Evolutionary conservation across 2,888 invertebrate species (phyloP).

Genomic region (Trilocha varians): DNA sequence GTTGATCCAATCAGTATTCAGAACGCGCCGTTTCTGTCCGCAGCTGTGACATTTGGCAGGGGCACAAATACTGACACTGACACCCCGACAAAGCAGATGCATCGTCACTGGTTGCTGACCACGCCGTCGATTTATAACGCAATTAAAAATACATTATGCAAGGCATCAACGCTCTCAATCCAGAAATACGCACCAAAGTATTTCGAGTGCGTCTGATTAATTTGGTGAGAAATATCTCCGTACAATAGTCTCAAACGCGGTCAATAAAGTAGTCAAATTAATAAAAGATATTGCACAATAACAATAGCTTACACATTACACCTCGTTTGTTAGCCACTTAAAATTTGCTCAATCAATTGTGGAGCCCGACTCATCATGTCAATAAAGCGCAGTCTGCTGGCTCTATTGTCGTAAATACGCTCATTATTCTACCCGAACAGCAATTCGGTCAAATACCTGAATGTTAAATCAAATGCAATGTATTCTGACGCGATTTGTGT

Average conservation of each 20-base stretch:
- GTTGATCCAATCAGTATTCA: conserved; percentile 64
- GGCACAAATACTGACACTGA: conserved; percentile 38
- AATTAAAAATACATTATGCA: conserved; percentile 47
- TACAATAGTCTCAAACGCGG: conserved; percentile 30
- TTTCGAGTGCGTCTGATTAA: conserved; percentile 41
- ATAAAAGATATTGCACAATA: conserved; percentile 33
- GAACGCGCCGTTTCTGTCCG: conserved; percentile 46
- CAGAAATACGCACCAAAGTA: conserved; percentile 36
- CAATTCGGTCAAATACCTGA: conserved; percentile 62
- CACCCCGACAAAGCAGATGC: conserved; percentile 15
- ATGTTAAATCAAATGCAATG: conserved; percentile 52
- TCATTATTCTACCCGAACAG: conserved; percentile 39
- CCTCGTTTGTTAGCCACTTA: conserved; percentile 37
- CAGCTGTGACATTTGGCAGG: conserved; percentile 66
- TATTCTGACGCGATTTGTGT: conserved; percentile 43
- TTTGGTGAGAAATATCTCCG: conserved; percentile 24
- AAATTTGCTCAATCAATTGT: conserved; percentile 39
- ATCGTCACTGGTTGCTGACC: conserved; percentile 35
- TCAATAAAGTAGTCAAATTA: conserved; percentile 33
- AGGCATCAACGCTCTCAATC: conserved; percentile 31
- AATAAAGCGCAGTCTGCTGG: conserved; percentile 33
- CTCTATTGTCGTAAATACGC: conserved; percentile 44
- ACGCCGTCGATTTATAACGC: conserved; percentile 32
- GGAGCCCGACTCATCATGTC: conserved; percentile 39
- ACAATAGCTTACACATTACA: conserved; percentile 30